These are phyloP conservation scores for Polypedilum pembai DNA, from an alignment of 1,140 invertebrate species.

Conservation along the genomic window DNA sequence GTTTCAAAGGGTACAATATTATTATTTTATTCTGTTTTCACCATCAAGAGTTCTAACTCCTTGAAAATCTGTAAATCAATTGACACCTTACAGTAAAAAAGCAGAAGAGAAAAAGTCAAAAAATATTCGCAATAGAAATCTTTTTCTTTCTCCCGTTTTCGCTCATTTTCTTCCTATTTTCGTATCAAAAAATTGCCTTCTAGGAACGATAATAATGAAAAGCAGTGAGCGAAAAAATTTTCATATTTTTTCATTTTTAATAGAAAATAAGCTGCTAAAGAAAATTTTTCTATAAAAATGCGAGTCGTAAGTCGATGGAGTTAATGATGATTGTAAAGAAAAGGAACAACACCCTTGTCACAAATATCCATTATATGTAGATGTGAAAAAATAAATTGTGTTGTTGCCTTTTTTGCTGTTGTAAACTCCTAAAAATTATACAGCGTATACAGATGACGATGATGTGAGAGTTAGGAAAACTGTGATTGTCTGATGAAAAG, in stretches of 20 bases:
- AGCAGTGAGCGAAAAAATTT: not conserved
- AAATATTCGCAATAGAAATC: no score
- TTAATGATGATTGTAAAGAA: slow-evolving; percentile 19
- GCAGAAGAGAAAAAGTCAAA: no score
- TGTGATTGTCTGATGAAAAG: not conserved
- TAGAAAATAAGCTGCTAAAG: not conserved
- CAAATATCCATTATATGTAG: slow-evolving; percentile 22
- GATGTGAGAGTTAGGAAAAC: not conserved
- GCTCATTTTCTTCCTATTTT: no score
- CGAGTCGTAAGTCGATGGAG: not conserved
- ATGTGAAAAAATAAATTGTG: not conserved
- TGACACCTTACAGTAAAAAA: no score
- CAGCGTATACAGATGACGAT: not conserved
- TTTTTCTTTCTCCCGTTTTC: no score
- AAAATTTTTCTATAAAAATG: not conserved
- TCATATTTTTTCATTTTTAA: not conserved
- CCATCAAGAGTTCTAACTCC: no score
- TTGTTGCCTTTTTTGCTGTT: not conserved
- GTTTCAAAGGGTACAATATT: no score
- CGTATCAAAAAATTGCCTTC: no score
- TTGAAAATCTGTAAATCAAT: no score
- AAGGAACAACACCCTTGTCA: slow-evolving; percentile 24
- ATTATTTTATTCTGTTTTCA: no score
- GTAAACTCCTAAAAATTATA: not conserved
- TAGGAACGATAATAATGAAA: no score